Percentiles rank a stretch among this genome's conserved stretches.
These are phyloP conservation scores for Lasioglossum marginatum DNA, from an alignment of 2,888 invertebrate species.

Conservation along the genomic window DNA sequence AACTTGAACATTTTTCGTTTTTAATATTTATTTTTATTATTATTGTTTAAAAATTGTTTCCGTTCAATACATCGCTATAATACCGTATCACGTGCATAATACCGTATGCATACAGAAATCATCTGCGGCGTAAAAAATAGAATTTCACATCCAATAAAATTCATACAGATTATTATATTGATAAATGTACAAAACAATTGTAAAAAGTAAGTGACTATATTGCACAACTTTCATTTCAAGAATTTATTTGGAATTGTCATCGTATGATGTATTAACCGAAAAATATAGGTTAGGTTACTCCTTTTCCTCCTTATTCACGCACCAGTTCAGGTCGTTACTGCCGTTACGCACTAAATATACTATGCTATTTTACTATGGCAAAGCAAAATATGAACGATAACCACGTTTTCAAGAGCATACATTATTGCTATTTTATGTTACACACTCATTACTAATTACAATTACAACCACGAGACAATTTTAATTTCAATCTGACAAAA, in stretches of 20 bases:
- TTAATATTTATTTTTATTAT: not conserved
- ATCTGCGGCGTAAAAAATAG: not conserved
- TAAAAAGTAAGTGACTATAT: slow-evolving; percentile 42
- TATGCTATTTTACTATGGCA: not conserved
- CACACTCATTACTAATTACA: not conserved
- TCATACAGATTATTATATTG: not conserved
- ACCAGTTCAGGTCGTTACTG: not conserved
- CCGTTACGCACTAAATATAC: not conserved
- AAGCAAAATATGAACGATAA: not conserved
- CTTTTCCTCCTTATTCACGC: not conserved
- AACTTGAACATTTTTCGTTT: not conserved
- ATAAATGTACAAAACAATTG: slow-evolving; percentile 50
- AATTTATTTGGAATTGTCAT: not conserved
- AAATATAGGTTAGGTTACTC: slow-evolving; percentile 42
- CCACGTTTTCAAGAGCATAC: not conserved
- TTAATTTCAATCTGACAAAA: not conserved
- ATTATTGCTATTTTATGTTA: not conserved
- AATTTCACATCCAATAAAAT: slow-evolving; percentile 12
- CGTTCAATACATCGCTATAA: not conserved
- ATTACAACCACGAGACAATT: not conserved
- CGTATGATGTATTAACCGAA: not conserved
- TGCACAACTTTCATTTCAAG: not conserved
- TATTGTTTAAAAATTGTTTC: not conserved
- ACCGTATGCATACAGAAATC: not conserved
- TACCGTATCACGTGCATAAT: too few species aligned